Percentiles rank a stretch among this genome's conserved stretches.
Evolutionary conservation across 2,888 invertebrate species (phyloP).

Genomic region (Scaptomyza caliginosa): DNA sequence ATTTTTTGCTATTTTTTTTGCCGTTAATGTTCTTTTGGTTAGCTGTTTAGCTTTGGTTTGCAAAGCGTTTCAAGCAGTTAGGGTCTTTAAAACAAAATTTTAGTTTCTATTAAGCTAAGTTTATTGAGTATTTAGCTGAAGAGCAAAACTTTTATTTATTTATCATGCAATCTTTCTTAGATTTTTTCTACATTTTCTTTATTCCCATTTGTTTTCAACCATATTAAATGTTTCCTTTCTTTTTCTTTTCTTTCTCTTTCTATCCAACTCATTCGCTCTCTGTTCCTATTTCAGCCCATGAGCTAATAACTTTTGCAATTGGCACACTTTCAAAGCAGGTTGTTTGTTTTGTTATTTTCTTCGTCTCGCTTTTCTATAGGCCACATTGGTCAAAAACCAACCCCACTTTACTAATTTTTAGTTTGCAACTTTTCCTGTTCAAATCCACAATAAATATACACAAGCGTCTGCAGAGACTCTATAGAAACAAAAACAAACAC

Average conservation of each 20-base stretch:
- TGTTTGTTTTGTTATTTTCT: background rate
- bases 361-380: conserved; percentile 38
- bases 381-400: conserved; percentile 30
- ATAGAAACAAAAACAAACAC: conserved; percentile 21
- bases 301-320: conserved; percentile 63
- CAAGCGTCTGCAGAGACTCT: conserved; percentile 58
- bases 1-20: conserved; percentile 28
- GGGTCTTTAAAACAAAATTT: no score
- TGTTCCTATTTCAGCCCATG: no score
- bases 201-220: background rate
- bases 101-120: no score
- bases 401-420: conserved; percentile 71
- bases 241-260: conserved; percentile 4
- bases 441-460: conserved; percentile 69
- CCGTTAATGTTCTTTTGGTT: conserved; percentile 66
- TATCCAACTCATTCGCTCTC: background rate
- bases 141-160: no score
- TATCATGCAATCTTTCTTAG: no score
- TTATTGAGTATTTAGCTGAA: no score
- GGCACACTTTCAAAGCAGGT: conserved; percentile 59
- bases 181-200: no score
- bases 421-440: conserved; percentile 69
- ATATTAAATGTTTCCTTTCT: no score
- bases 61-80: conserved; percentile 26
- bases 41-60: conserved; percentile 54